These are phyloP conservation scores for Hyperoplus lanceolatus DNA, from an alignment of 2,797 vertebrate genomes.

Conservation along the genomic window DNA sequence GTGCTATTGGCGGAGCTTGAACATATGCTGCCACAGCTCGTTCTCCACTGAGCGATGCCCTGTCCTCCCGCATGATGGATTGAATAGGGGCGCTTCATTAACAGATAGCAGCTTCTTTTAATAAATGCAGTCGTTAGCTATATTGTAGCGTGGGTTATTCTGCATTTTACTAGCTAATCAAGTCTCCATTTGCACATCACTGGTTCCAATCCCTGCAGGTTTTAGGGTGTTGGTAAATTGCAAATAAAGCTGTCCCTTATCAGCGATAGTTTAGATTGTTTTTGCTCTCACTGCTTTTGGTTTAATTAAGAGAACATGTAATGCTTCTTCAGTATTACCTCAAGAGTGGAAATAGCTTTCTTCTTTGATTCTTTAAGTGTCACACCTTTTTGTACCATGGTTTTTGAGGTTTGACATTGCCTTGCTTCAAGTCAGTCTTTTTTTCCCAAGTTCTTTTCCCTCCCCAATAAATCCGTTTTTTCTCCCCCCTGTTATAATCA, in stretches of 20 bases:
- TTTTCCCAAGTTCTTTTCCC: not conserved
- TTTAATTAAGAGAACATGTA: conserved; percentile 27
- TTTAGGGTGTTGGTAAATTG: conserved; percentile 22
- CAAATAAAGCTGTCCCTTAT: not conserved
- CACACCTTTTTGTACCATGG: not conserved
- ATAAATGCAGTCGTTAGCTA: conserved; percentile 74
- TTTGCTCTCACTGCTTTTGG: conserved; percentile 8
- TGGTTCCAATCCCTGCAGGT: conserved; percentile 7
- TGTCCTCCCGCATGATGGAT: conserved; percentile 70
- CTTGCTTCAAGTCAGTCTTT: not conserved
- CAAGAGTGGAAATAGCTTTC: not conserved
- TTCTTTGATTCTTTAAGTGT: conserved; percentile 1
- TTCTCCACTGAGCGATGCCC: conserved; percentile 63
- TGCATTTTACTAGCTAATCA: conserved; percentile 59
- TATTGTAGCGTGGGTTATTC: conserved; percentile 51
- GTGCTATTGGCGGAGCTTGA: conserved; percentile 57
- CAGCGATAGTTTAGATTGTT: conserved; percentile 3
- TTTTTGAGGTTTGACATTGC: conserved; percentile 21
- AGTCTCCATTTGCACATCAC: conserved; percentile 27
- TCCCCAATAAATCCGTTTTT: conserved; percentile 6
- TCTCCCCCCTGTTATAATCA: conserved; percentile 1
- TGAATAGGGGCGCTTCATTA: conserved; percentile 67
- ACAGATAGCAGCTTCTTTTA: conserved; percentile 71
- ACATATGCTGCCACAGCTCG: conserved; percentile 73
- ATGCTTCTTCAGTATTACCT: not conserved